Conservation (phyloP, 1,140 invertebrate genomes). For the Ooceraea biroi region DNA sequence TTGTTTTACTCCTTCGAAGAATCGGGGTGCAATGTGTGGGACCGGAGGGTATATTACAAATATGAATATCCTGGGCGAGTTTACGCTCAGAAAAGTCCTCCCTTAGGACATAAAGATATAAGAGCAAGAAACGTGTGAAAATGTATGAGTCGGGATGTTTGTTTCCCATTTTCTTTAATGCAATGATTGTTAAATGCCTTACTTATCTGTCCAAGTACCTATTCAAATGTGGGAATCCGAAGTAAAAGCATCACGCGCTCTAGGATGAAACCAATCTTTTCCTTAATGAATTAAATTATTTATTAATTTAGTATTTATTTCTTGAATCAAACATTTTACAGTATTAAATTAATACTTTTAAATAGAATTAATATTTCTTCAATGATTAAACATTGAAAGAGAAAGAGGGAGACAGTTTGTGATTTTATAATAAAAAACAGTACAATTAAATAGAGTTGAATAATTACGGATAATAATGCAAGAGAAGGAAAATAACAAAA, state of each 20-base stretch:
- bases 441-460: too few relatives aligned
- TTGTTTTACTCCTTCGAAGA: constrained; percentile 31
- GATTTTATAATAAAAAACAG: too few relatives aligned
- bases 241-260: neutral
- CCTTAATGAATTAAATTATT: too few relatives aligned
- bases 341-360: too few relatives aligned
- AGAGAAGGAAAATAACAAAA: too few relatives aligned
- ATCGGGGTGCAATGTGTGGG: constrained; percentile 48
- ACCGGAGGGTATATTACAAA: constrained; percentile 52
- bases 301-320: too few relatives aligned
- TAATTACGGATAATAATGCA: too few relatives aligned
- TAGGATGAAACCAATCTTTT: too few relatives aligned
- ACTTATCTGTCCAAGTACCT: neutral
- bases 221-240: neutral
- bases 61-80: constrained; percentile 15
- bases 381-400: neutral
- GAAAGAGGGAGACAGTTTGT: too few relatives aligned
- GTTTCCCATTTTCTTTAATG: neutral
- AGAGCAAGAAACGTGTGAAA: neutral
- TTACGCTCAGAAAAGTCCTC: constrained; percentile 25
- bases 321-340: too few relatives aligned
- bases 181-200: neutral
- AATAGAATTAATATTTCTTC: neutral
- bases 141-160: neutral
- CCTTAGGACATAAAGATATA: constrained; percentile 31